phyloP scores from a whole-genome alignment of 2,113 vertebrate species.

The Lucifuga dentata region DNA sequence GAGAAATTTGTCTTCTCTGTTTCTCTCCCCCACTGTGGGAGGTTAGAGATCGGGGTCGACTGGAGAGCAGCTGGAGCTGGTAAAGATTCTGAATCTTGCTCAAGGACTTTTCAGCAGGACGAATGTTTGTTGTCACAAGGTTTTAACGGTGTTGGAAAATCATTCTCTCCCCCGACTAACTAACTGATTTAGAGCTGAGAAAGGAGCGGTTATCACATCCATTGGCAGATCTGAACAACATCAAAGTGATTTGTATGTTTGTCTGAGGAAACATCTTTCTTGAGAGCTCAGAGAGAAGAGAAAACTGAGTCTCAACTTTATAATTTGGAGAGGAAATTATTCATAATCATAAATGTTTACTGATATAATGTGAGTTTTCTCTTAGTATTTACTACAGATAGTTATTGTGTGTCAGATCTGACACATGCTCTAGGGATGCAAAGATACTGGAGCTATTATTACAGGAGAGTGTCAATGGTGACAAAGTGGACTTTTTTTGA shows the following conservation, averaged over 20 bases:
- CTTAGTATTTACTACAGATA: no score
- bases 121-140: conserved; percentile 2
- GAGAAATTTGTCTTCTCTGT: background rate
- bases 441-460: background rate
- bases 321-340: background rate
- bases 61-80: conserved; percentile 21
- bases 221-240: no score
- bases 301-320: background rate
- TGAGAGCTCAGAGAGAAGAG: no score
- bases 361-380: no score
- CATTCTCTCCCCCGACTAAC: background rate
- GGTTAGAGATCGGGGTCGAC: conserved; percentile 17
- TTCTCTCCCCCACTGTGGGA: no score
- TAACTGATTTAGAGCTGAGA: background rate
- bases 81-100: background rate
- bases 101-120: background rate
- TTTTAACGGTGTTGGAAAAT: conserved; percentile 1
- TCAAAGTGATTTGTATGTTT: no score
- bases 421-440: background rate
- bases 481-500: background rate
- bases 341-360: background rate
- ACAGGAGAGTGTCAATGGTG: background rate
- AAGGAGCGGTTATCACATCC: background rate
- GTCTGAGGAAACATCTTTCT: no score
- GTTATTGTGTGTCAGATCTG: background rate